phyloP scores from a whole-genome alignment of 2,113 vertebrate genomes.

The Coryphaenoides rupestris region DNA sequence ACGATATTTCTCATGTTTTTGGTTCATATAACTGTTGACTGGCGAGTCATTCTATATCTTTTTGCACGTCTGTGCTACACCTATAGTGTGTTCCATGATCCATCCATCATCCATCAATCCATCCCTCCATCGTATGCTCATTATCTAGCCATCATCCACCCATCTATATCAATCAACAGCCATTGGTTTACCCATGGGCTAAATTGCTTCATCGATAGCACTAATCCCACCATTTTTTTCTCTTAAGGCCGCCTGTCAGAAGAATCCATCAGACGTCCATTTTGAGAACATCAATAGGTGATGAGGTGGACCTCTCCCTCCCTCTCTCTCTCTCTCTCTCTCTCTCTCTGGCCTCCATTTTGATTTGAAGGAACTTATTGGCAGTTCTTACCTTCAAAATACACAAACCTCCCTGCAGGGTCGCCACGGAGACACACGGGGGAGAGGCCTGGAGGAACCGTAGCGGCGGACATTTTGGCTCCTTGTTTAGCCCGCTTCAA shows the following conservation, averaged over 20 bases:
- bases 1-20: no score
- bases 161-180: background rate
- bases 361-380: constrained; percentile 35
- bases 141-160: background rate
- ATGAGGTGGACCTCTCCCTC: constrained; percentile 11
- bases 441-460: no score
- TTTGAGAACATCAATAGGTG: constrained; percentile 42
- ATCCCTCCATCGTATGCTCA: background rate
- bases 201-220: constrained; percentile 12
- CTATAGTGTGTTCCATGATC: background rate
- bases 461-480: no score
- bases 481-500: no score
- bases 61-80: background rate
- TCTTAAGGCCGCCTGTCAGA: constrained; percentile 34
- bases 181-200: background rate
- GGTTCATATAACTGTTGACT: no score
- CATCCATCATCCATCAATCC: constrained; percentile 8
- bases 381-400: constrained; percentile 20
- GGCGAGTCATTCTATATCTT: no score
- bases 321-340: no score
- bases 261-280: constrained; percentile 41
- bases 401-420: constrained; percentile 25
- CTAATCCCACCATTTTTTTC: constrained; percentile 14
- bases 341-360: no score
- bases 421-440: background rate